phyloP scores from a whole-genome alignment of 1,140 invertebrate genomes.

The Gyrodactylus salaris region DNA sequence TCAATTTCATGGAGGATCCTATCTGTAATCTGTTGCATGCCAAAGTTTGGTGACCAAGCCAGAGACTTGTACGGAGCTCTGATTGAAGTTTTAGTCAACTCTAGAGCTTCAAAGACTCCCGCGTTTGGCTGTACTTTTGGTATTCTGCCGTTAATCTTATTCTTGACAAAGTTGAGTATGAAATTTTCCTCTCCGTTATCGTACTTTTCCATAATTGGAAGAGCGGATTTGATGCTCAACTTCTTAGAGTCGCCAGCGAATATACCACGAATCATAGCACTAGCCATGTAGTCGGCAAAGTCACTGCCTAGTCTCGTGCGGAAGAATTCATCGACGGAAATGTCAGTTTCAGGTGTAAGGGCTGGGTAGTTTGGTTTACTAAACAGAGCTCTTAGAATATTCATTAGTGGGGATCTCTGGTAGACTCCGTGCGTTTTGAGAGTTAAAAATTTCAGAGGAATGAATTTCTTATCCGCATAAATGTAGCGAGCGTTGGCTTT shows the following conservation, averaged over 20 bases:
- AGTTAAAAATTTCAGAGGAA: neutral
- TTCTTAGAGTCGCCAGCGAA: conserved; percentile 2
- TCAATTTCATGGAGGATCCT: neutral
- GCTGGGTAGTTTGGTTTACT: neutral
- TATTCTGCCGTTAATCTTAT: neutral
- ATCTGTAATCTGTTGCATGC: neutral
- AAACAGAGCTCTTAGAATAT: neutral
- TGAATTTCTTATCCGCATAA: neutral
- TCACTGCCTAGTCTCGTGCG: conserved; percentile 4
- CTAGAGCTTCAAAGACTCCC: neutral
- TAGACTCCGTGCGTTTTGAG: neutral
- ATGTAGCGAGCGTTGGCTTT: neutral
- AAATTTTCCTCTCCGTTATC: neutral
- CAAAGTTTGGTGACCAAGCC: neutral
- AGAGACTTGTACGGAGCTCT: neutral
- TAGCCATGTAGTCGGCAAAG: neutral
- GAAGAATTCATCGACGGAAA: conserved; percentile 4
- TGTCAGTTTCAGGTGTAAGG: neutral
- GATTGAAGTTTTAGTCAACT: neutral
- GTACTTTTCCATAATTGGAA: neutral
- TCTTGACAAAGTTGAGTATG: neutral
- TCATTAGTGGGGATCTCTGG: neutral
- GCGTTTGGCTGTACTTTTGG: neutral
- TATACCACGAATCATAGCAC: neutral
- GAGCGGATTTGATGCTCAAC: neutral